phyloP scores from a whole-genome alignment of 23 tunicate genomes.

The Aplidium turbinatum region DNA sequence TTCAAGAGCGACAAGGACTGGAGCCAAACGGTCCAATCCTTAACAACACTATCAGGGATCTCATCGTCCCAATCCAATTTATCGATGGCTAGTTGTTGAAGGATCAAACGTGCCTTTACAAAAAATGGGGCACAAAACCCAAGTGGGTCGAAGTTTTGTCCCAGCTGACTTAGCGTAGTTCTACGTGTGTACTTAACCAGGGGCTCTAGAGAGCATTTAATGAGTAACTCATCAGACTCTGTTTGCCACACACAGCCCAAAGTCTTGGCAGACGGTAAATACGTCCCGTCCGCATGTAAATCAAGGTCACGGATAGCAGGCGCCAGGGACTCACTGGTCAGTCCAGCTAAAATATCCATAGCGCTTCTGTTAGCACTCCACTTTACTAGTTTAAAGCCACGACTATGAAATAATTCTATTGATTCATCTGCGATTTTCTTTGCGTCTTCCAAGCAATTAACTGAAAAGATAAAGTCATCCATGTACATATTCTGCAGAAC shows the following conservation, averaged over 20 bases:
- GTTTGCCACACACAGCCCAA: too few species aligned
- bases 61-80: background rate
- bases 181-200: background rate
- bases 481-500: conserved; percentile 1
- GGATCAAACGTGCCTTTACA: conserved; percentile 7
- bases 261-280: too few species aligned
- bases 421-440: background rate
- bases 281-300: background rate
- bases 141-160: background rate
- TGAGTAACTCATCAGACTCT: too few species aligned
- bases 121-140: conserved; percentile 7
- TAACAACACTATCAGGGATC: background rate
- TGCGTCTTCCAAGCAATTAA: background rate
- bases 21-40: too few species aligned
- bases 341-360: background rate
- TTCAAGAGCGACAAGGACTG: too few species aligned
- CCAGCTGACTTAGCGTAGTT: background rate
- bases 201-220: conserved; percentile 10
- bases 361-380: conserved; percentile 1
- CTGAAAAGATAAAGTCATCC: conserved; percentile 1
- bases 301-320: background rate
- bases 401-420: background rate
- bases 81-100: conserved; percentile 12
- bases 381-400: conserved; percentile 4
- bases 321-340: background rate